Percentiles rank a stretch among this genome's conserved stretches.
phyloP scores from a whole-genome alignment of 1,140 invertebrate species.

The Ooceraea biroi region DNA sequence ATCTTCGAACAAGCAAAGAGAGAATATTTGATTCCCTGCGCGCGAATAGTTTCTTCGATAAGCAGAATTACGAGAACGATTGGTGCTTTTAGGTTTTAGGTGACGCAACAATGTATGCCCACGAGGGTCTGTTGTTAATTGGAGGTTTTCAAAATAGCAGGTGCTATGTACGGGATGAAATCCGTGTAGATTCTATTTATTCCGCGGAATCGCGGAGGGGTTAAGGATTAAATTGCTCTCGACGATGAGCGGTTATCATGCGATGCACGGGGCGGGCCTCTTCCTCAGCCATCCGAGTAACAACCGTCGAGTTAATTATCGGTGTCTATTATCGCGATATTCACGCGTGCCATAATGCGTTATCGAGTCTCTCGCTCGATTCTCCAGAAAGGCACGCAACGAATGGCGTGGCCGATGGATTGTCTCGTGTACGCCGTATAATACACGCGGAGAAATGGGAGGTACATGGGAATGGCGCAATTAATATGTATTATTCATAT shows the following conservation, averaged over 20 bases:
- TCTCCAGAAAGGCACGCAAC: slow-evolving; percentile 30
- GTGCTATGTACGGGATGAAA: slow-evolving; percentile 26
- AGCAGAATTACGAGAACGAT: background rate
- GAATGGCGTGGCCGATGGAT: slow-evolving; percentile 7
- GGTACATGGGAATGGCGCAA: slow-evolving; percentile 44
- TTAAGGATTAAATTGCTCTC: slow-evolving; percentile 53
- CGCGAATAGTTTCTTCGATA: background rate
- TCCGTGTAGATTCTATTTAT: slow-evolving; percentile 43
- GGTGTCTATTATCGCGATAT: slow-evolving; percentile 48
- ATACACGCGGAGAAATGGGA: background rate
- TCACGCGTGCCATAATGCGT: slow-evolving; percentile 35
- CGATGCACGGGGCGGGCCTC: slow-evolving; percentile 27
- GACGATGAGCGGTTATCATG: slow-evolving; percentile 55
- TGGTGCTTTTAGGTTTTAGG: background rate
- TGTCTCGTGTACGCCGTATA: slow-evolving; percentile 12
- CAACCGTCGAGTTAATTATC: slow-evolving; percentile 43
- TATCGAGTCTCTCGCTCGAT: slow-evolving; percentile 46
- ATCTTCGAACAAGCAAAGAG: too few species aligned
- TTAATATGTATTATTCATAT: slow-evolving; percentile 83
- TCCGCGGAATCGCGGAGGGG: slow-evolving; percentile 28
- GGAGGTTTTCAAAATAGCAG: slow-evolving; percentile 27
- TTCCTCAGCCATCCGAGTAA: slow-evolving; percentile 25
- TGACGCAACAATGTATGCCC: background rate
- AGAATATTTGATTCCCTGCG: too few species aligned
- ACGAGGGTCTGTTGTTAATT: slow-evolving; percentile 36